Base-by-base conservation (phyloP, 2,888 invertebrate species). In the Maniola hyperantus region DNA sequence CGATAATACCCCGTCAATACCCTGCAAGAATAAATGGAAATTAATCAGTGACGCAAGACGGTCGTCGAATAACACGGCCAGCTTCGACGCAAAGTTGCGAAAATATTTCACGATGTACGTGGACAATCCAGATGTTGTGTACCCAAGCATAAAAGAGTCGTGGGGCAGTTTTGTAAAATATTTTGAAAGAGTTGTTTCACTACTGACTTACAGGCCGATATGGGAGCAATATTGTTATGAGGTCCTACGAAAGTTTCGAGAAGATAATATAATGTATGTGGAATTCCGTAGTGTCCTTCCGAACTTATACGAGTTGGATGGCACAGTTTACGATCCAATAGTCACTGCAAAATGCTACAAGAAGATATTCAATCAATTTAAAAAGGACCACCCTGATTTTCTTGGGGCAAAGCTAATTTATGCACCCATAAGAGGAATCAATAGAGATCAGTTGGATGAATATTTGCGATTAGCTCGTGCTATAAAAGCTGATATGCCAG, bases 341-440 rank as follows among this genome's bases (percentile, higher is more conserved):
- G 92, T 95, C 59, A 93, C 94, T 0, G 93, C 94, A 0, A 88
- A 88, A 68, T 84, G 95, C 7, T 95, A 95, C 71, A 92, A 93
- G 69, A 90, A 93, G 70, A 85, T 93, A 0, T 85, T 94, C 13
- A 88, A 93, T 0, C 89, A 89, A 68, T 96, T 96, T 75, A 83
- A 91, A 61, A 79, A 77, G 2, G 91, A 93, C 26, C 84, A 96
- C 80, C 94, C 94, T 0, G 94, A 94, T 69, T 96, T 96, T 70
- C 81, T 94, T 54, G 96, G 96, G 0, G 94, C 93, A 0, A 95
- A 94, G 76, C 75, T 96, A 15, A 96, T 96, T 71, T 96, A 94
- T 74, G 95, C 95, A 0, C 95, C 96, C 0, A 71, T 84, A 0
- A 92, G 96, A 64, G 82, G 83, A 2, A 91, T 93, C 0, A 78